phyloP scores from a whole-genome alignment of 2,113 vertebrate genomes.

The Cercopithecus mona region DNA sequence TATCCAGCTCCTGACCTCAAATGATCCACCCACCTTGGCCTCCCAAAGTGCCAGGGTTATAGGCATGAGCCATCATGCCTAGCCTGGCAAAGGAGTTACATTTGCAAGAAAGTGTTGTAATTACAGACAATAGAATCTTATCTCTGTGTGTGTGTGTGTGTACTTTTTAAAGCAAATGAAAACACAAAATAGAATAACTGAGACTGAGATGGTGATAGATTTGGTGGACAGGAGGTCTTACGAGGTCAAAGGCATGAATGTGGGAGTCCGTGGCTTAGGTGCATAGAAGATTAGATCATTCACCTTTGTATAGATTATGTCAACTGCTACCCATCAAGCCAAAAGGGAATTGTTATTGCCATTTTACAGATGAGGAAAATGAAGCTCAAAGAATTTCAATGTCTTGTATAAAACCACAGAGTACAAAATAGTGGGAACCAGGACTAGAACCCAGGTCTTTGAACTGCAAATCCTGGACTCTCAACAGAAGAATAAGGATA shows the following conservation, averaged over 20 bases:
- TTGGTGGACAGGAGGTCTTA: neutral
- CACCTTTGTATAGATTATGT: neutral
- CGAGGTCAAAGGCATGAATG: neutral
- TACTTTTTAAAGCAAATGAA: neutral
- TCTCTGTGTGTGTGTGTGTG: too few relatives aligned
- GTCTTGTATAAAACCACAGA: neutral
- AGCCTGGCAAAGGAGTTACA: neutral
- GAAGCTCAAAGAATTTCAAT: neutral
- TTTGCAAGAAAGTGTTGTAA: neutral
- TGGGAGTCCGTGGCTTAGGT: neutral
- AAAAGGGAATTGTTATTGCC: neutral
- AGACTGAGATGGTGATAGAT: neutral
- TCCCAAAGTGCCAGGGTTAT: too few relatives aligned
- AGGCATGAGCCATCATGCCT: too few relatives aligned
- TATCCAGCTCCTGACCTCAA: too few relatives aligned
- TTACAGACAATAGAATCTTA: neutral
- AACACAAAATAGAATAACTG: neutral
- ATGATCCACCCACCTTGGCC: too few relatives aligned
- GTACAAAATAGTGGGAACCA: neutral
- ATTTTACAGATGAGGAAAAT: neutral
- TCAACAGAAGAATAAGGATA: slow-evolving; percentile 56
- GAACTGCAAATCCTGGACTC: slow-evolving; percentile 63
- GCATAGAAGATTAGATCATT: neutral
- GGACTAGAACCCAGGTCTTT: neutral
- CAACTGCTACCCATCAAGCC: neutral